Conservation (phyloP, 1,140 invertebrate genomes). For the Eumeta japonica region DNA sequence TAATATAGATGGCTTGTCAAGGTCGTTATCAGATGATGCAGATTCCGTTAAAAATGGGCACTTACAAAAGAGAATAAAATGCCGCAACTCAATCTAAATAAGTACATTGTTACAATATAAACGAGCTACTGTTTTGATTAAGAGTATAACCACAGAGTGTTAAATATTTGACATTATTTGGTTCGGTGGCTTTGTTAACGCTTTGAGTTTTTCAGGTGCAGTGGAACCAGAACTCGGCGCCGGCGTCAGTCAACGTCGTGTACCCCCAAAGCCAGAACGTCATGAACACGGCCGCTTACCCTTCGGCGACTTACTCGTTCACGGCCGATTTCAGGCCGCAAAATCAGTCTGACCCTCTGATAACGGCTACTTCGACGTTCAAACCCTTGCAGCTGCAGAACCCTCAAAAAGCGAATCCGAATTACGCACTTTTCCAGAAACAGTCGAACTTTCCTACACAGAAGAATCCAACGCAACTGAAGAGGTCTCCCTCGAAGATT, state of each 20-base stretch:
- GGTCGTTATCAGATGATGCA: no score
- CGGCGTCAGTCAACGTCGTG: conserved; percentile 60
- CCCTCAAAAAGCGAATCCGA: conserved; percentile 36
- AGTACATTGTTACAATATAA: no score
- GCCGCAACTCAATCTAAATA: neutral
- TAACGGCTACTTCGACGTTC: conserved; percentile 50
- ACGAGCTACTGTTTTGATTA: no score
- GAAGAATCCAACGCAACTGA: conserved; percentile 28
- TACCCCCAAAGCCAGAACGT: conserved; percentile 62
- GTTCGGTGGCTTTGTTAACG: no score
- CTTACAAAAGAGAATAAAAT: neutral
- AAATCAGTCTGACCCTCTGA: conserved; percentile 50
- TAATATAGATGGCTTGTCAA: no score
- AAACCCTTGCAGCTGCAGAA: conserved; percentile 45
- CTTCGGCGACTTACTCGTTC: conserved; percentile 71
- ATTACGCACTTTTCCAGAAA: conserved; percentile 34
- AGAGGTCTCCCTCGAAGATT: conserved; percentile 36
- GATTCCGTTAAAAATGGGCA: no score
- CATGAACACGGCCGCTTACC: conserved; percentile 63
- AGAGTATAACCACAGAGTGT: no score
- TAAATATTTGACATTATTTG: conserved; percentile 3
- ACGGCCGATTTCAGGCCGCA: conserved; percentile 74
- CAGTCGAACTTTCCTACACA: conserved; percentile 31
- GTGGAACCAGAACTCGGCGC: conserved; percentile 62
- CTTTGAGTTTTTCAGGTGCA: conserved; percentile 63